Percentiles rank a stretch among this genome's conserved stretches.
These are phyloP conservation scores for Cybosia mesomella DNA, from an alignment of 2,888 invertebrate genomes.

Conservation along the genomic window DNA sequence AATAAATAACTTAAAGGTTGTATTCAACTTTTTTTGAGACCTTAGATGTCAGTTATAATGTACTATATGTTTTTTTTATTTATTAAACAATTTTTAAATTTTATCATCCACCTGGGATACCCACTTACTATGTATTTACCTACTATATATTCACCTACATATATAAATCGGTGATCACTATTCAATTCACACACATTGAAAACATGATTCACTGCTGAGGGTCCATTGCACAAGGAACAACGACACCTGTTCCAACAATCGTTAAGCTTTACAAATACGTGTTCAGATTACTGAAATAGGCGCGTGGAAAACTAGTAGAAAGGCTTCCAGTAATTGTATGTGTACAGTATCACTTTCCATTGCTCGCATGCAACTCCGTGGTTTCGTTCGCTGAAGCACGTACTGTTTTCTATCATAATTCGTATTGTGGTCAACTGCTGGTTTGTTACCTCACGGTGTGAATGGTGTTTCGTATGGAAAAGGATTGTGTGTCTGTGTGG, in stretches of 20 bases:
- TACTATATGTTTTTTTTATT: too few relatives aligned
- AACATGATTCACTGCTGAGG: slow-evolving; percentile 12
- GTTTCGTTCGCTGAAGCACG: slow-evolving; percentile 43
- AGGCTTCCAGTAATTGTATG: slow-evolving; percentile 50
- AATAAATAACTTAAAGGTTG: neutral
- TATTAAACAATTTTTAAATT: too few relatives aligned
- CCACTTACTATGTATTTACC: too few relatives aligned
- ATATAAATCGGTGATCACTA: neutral
- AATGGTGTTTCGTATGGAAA: slow-evolving; percentile 13
- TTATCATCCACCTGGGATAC: neutral
- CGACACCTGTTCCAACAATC: slow-evolving; percentile 3
- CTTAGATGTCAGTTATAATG: too few relatives aligned
- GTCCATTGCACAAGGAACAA: slow-evolving; percentile 19
- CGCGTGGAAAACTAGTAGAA: slow-evolving; percentile 56
- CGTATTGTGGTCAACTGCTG: slow-evolving; percentile 21
- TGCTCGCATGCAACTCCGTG: slow-evolving; percentile 37
- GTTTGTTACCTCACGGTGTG: neutral
- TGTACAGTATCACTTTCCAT: slow-evolving; percentile 57
- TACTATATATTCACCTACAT: neutral
- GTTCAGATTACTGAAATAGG: slow-evolving; percentile 39
- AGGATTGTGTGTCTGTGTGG: neutral
- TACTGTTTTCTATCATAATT: slow-evolving; percentile 43
- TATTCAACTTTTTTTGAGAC: too few relatives aligned
- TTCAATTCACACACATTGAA: slow-evolving; percentile 14
- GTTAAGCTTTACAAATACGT: slow-evolving; percentile 25